A percentile compares a stretch with the other conserved stretches of the same genome.
phyloP scores from a whole-genome alignment of 2,797 vertebrate species.

The Psittacula echo region DNA sequence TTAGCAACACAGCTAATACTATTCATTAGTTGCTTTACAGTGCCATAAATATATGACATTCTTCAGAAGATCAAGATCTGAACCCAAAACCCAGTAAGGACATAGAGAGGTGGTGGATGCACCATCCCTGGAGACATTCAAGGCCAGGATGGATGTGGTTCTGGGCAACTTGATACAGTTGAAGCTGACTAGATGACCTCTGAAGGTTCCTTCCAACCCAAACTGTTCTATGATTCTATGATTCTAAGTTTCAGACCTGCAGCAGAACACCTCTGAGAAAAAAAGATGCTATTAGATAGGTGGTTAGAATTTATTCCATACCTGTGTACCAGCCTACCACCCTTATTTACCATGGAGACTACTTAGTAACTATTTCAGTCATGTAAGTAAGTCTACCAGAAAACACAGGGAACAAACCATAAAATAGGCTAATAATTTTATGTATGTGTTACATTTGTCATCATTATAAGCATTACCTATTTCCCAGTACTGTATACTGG shows the following conservation, averaged over 20 bases:
- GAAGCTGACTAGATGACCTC: not conserved
- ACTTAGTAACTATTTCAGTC: not conserved
- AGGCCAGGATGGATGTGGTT: not conserved
- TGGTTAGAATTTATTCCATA: not conserved
- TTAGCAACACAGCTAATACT: not conserved
- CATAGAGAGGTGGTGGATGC: not conserved
- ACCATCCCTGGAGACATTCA: not conserved
- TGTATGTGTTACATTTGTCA: not conserved
- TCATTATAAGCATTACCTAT: not conserved
- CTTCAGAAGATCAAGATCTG: not conserved
- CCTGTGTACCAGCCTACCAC: not conserved
- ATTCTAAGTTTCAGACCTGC: not conserved
- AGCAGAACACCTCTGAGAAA: not conserved
- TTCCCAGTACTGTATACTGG: not conserved
- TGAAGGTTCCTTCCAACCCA: not conserved
- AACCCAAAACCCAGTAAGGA: not conserved
- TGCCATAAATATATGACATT: not conserved
- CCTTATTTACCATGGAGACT: not conserved
- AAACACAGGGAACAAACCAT: not conserved
- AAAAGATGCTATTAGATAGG: not conserved
- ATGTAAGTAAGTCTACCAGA: not conserved
- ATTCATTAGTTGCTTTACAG: not conserved
- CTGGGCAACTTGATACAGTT: not conserved
- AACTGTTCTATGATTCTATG: not conserved
- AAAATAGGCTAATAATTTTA: not conserved